These are phyloP conservation scores for Pagetopsis macropterus DNA, from an alignment of 2,797 vertebrate genomes.

Conservation along the genomic window DNA sequence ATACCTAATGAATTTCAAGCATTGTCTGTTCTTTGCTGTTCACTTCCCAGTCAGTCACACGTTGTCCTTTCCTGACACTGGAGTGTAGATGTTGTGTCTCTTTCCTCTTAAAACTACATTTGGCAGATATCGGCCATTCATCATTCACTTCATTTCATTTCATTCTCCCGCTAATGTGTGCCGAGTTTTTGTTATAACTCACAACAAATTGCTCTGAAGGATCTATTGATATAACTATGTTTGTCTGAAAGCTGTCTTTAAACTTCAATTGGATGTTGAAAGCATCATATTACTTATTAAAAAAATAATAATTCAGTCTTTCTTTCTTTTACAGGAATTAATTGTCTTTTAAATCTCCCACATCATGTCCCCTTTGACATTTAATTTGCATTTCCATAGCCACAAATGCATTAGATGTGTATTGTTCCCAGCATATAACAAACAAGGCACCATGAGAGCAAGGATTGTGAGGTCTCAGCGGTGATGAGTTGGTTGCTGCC, in stretches of 20 bases:
- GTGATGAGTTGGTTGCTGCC: constrained; percentile 68
- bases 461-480: constrained; percentile 44
- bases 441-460: constrained; percentile 39
- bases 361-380: constrained; percentile 19
- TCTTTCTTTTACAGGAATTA: background rate
- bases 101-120: constrained; percentile 42
- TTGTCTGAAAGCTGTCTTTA: constrained; percentile 4
- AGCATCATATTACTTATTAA: background rate
- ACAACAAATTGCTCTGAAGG: constrained; percentile 35
- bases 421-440: constrained; percentile 27
- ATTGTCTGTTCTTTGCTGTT: constrained; percentile 63
- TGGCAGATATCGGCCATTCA: constrained; percentile 18
- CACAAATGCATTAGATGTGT: constrained; percentile 31
- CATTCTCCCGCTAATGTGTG: constrained; percentile 11
- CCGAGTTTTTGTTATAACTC: constrained; percentile 20
- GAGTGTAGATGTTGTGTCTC: constrained; percentile 37
- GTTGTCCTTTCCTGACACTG: constrained; percentile 46
- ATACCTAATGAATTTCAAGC: constrained; percentile 79
- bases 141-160: constrained; percentile 37
- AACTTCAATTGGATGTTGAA: constrained; percentile 10
- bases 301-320: too few relatives aligned
- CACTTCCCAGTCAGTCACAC: constrained; percentile 55
- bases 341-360: constrained; percentile 36
- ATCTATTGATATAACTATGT: constrained; percentile 37
- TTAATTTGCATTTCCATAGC: constrained; percentile 54